Conservation (phyloP, 2,888 invertebrate species). For the Caenorhabditis sp. region DNA sequence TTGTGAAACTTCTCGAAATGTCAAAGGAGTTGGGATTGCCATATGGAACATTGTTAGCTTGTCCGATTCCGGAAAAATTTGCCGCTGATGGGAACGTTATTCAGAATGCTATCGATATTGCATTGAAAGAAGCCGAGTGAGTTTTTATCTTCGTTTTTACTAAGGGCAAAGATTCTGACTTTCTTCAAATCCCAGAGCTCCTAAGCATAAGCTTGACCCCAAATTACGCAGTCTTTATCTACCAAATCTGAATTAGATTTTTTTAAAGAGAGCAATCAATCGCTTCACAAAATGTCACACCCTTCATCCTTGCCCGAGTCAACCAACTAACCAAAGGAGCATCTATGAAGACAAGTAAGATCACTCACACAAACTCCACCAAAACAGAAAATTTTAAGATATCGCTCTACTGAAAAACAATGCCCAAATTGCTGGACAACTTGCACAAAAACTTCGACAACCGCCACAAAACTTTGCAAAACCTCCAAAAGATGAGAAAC, state of each 20-base stretch:
- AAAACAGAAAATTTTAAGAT: constrained; percentile 75
- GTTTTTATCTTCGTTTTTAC: constrained; percentile 3
- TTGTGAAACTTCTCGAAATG: constrained; percentile 79
- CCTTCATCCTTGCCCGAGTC: constrained; percentile 84
- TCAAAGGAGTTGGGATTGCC: constrained; percentile 67
- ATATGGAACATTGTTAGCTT: constrained; percentile 82
- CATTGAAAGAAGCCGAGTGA: constrained; percentile 76
- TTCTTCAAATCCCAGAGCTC: too few species aligned
- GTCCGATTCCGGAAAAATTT: constrained; percentile 83
- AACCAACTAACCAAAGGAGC: constrained; percentile 82
- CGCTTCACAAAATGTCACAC: constrained; percentile 87
- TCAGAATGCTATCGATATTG: constrained; percentile 79
- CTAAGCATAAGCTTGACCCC: too few species aligned
- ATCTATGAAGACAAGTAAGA: constrained; percentile 84
- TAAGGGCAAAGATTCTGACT: too few species aligned
- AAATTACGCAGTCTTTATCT: too few species aligned
- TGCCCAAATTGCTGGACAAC: constrained; percentile 83
- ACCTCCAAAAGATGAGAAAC: constrained; percentile 6
- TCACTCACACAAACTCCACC: neutral
- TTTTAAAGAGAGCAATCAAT: constrained; percentile 74
- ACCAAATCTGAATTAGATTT: too few species aligned
- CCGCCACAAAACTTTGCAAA: neutral
- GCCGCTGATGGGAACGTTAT: constrained; percentile 74
- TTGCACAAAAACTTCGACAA: constrained; percentile 76
- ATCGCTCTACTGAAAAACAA: constrained; percentile 92